A percentile compares a stretch with the other conserved stretches of the same genome.
These are phyloP conservation scores for Macquaria ambigua DNA, from an alignment of 2,113 vertebrate species.

Conservation along the genomic window DNA sequence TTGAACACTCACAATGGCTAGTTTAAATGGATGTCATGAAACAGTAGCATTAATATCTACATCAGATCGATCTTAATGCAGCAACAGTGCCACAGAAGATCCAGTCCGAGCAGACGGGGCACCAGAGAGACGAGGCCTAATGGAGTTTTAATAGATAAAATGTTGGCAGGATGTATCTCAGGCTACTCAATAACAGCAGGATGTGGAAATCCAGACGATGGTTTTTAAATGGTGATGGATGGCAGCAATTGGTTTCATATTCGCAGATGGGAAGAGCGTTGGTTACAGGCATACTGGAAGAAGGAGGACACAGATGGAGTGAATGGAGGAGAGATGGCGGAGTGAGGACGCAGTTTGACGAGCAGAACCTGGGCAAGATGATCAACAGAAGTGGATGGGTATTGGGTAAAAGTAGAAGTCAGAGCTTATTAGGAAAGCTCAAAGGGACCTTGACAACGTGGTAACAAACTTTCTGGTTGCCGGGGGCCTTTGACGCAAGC, in stretches of 20 bases:
- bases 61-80: conserved; percentile 60
- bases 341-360: conserved; percentile 1
- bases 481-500: conserved; percentile 5
- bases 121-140: conserved; percentile 52
- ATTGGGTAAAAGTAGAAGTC: conserved; percentile 25
- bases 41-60: conserved; percentile 40
- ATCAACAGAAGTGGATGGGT: conserved; percentile 27
- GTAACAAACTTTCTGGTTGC: conserved; percentile 51
- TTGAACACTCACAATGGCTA: not conserved
- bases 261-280: conserved; percentile 41
- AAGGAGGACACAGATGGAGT: conserved; percentile 34
- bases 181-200: conserved; percentile 71
- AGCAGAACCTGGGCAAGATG: conserved; percentile 20
- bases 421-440: conserved; percentile 54
- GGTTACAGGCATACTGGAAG: conserved; percentile 52
- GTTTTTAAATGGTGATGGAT: conserved; percentile 77
- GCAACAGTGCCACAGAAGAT: conserved; percentile 42
- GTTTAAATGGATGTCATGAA: conserved; percentile 31
- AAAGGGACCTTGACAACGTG: conserved; percentile 48
- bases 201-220: conserved; percentile 70
- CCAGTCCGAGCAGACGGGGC: conserved; percentile 36
- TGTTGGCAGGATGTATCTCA: conserved; percentile 70
- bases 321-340: not conserved
- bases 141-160: conserved; percentile 79
- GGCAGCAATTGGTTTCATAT: conserved; percentile 56